Conservation (phyloP, 2,797 vertebrate species). For the Onychomys leucogaster region DNA sequence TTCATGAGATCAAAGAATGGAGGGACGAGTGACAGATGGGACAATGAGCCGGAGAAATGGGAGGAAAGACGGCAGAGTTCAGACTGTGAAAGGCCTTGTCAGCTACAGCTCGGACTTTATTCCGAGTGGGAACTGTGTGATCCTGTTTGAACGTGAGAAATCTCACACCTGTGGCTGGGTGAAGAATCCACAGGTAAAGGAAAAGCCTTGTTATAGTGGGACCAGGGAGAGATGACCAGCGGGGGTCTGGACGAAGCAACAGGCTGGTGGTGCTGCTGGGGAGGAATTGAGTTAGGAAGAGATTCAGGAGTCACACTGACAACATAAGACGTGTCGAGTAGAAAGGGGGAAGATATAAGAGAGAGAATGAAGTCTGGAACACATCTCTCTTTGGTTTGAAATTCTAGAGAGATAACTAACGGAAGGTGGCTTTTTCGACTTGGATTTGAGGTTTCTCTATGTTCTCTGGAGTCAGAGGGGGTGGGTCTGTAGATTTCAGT, state of each 20-base stretch:
- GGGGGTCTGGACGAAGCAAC: neutral
- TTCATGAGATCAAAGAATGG: slow-evolving; percentile 12
- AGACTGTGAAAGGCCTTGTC: neutral
- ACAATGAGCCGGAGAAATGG: neutral
- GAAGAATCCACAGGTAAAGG: neutral
- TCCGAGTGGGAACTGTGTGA: neutral
- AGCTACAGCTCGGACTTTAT: neutral
- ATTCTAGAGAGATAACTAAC: neutral
- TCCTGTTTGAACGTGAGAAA: neutral
- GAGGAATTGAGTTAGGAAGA: neutral
- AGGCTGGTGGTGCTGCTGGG: neutral
- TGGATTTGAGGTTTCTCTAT: neutral
- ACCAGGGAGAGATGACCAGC: neutral
- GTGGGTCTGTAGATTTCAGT: neutral
- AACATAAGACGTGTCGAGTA: neutral
- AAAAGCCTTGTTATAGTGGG: neutral
- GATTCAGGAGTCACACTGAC: neutral
- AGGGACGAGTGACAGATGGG: neutral
- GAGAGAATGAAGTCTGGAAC: neutral
- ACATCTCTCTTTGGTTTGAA: slow-evolving; percentile 6
- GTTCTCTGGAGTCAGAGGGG: neutral
- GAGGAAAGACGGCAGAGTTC: neutral
- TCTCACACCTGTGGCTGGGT: neutral
- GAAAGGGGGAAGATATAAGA: neutral
- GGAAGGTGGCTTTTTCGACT: neutral